Evolutionary conservation across 2,113 vertebrate genomes (phyloP), one percentile per base, ranked within the genome.

Genomic region (Apodemus sylvaticus): DNA sequence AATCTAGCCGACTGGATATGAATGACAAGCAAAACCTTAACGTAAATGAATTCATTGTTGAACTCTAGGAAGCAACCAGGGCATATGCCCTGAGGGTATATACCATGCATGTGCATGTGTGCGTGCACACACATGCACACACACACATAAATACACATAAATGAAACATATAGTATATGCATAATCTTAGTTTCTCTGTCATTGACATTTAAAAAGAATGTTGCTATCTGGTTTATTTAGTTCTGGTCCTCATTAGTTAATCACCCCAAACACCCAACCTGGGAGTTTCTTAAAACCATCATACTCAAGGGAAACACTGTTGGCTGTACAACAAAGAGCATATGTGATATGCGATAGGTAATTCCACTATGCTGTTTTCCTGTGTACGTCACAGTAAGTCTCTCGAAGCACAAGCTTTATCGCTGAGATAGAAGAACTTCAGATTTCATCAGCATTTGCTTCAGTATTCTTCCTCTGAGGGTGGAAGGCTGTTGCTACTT

Each of bases 11-110:
- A 34, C 81, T 22, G 70, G 60, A 82, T 42, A 24, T 14, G 13
- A 74, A 85, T 64, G 7, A 62, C 64, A 74, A 86, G 45, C 36
- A 94, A 90, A 95, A 76, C 89, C 19, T 81, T 8, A 85, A 36
- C 74, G 26, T 48, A 92, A 85, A 55, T 66, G 10, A 94, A 62
- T 79, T 70, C 31, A 90, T 70, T 86, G 48, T 16, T 91, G 66
- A 89, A 81, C 45, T 92, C 55, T 51, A 90, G 90, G 78, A 53
- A 77, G 9, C 8, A 91, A 14, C 62, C 39, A 14, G 78, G 24
- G 0, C 13, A 82, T 71, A 34, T n/a, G 24, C 73, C 60, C 42
- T 71, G 53, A 29, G 42, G 31, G 20, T 68, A 34, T 68, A 14
- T 68, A 34, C 31, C 5, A 16, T n/a, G 20, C 22, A 24, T 48